Evolutionary conservation across 2,888 invertebrate species (phyloP), one percentile per base, ranked within the genome.

Genomic region (Octonoba sinensis): DNA sequence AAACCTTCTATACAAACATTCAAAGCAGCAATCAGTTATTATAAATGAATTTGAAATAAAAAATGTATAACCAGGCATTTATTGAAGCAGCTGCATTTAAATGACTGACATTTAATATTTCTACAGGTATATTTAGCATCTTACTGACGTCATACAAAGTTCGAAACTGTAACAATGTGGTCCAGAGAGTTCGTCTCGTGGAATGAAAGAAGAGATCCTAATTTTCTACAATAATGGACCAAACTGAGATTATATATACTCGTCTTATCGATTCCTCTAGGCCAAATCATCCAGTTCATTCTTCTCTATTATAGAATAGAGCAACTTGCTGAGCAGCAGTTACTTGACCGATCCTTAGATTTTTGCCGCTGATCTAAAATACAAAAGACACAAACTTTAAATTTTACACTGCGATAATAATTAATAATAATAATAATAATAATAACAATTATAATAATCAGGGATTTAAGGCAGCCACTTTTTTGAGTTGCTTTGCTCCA

Each of bases 331-430:
- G 71, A 84, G 69, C 85, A 85, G 72, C 85, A 85, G n/a, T 81
- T 83, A 66, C 83, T 81, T 51, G 84, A 84, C 27, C 85, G 62
- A 27, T 85, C 85, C 71, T 85, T 85, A 64, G 83, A 83, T 57
- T 85, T 85, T 20, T 83, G 85, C 62, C 85, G 69, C 73, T 84
- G 84, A 75, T 85, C 85, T 85, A 51, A 59, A 75, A 66, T 15
- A 57, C 3, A 59, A 71, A 24, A 51, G 59, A 22, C 20, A 24
- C 20, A 27, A 27, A 24, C 24, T 24, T 51, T 51, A 51, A 66
- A 66, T 36, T 36, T 36, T 36, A 36, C 3, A 8, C 8, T 8
- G 11, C 36, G 8, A 36, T 6, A 6, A 8, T 36, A 36, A n/a
- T n/a, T n/a, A n/a, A n/a, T n/a, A n/a, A n/a, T n/a, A n/a, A n/a